A percentile compares a stretch with the other conserved stretches of the same genome.
Conservation (phyloP, 2,113 vertebrate species). For the Ochotona curzoniae region DNA sequence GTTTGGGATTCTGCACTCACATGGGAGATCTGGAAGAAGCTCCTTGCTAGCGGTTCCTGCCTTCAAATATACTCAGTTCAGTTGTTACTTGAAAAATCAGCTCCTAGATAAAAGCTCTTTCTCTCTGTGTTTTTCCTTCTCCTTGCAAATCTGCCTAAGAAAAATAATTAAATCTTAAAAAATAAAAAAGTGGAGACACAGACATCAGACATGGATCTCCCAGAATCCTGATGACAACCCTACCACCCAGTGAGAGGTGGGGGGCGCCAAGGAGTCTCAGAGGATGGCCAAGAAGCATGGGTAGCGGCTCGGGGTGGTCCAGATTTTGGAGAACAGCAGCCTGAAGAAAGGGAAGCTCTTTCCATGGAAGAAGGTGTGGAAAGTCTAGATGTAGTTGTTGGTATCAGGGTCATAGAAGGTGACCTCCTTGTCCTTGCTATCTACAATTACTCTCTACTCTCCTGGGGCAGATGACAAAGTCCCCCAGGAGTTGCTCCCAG, state of each 20-base stretch:
- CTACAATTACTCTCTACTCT: background rate
- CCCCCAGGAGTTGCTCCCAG: rapidly evolving
- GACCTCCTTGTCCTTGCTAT: background rate
- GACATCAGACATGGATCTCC: background rate
- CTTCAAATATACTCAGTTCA: too few species aligned
- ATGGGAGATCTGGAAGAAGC: too few species aligned
- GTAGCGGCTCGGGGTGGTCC: background rate
- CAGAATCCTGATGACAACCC: background rate
- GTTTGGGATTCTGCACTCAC: too few species aligned
- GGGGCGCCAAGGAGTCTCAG: rapidly evolving
- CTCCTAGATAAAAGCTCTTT: too few species aligned
- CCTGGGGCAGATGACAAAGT: rapidly evolving
- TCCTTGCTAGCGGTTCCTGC: too few species aligned
- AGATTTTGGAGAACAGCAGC: background rate
- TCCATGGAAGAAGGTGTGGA: background rate
- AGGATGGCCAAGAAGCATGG: background rate
- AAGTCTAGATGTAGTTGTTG: background rate
- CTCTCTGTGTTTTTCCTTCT: too few species aligned
- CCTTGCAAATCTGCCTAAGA: too few species aligned
- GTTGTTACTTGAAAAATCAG: too few species aligned
- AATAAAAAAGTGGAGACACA: background rate
- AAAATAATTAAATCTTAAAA: too few species aligned
- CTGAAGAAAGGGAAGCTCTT: background rate
- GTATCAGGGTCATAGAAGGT: background rate
- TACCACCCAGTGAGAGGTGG: background rate